These are phyloP conservation scores for Pyxicephalus adspersus DNA, from an alignment of 2,113 vertebrate species.

Conservation along the genomic window DNA sequence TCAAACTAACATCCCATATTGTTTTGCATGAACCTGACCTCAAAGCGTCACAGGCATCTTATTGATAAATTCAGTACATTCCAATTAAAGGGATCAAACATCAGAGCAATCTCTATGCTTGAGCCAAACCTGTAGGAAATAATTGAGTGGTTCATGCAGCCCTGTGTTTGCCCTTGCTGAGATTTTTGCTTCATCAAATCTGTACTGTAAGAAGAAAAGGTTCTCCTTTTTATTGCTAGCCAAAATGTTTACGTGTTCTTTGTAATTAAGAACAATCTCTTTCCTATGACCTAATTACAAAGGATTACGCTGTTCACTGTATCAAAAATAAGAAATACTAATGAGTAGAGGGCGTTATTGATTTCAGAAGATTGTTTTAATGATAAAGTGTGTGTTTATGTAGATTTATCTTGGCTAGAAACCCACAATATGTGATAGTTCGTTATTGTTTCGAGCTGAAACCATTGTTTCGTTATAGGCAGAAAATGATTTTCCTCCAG, in stretches of 20 bases:
- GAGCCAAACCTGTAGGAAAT: constrained; percentile 6
- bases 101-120: constrained; percentile 6
- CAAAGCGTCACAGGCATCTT: constrained; percentile 16
- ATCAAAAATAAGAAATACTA: background rate
- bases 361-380: background rate
- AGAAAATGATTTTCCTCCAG: too few relatives aligned
- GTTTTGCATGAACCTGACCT: constrained; percentile 34
- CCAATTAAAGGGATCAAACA: constrained; percentile 39
- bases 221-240: background rate
- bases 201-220: constrained; percentile 1
- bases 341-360: background rate
- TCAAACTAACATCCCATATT: constrained; percentile 19
- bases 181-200: constrained; percentile 8
- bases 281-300: background rate
- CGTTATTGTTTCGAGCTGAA: too few relatives aligned
- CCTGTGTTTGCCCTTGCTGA: constrained; percentile 15
- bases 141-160: constrained; percentile 14
- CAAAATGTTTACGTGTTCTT: background rate
- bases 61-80: constrained; percentile 31
- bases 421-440: too few relatives aligned
- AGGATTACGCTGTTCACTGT: background rate
- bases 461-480: too few relatives aligned
- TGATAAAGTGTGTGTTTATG: background rate
- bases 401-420: too few relatives aligned
- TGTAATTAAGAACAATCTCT: constrained; percentile 4